These are phyloP conservation scores for Allygus modestus DNA, from an alignment of 2,888 invertebrate species.

Conservation along the genomic window DNA sequence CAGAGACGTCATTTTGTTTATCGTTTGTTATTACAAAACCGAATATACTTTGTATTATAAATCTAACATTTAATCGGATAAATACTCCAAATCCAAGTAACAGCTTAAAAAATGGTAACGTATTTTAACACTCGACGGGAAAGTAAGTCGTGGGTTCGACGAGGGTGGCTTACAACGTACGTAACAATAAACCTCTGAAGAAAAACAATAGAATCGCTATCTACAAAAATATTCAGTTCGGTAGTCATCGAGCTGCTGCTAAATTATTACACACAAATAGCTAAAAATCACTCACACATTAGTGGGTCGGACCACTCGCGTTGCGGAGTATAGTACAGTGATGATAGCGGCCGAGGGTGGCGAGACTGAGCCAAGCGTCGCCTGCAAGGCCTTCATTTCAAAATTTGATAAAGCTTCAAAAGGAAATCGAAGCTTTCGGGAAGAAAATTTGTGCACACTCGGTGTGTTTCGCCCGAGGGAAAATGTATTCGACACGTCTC, in stretches of 20 bases:
- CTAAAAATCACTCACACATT: slow-evolving; percentile 44
- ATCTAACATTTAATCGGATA: slow-evolving; percentile 48
- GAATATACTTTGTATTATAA: slow-evolving; percentile 33
- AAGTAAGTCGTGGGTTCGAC: slow-evolving; percentile 36
- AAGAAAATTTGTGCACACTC: not conserved
- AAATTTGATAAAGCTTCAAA: slow-evolving; percentile 11
- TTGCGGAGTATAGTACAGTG: slow-evolving; percentile 40
- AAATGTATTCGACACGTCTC: too few species aligned
- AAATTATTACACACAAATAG: slow-evolving; percentile 60
- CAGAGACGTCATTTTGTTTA: slow-evolving; percentile 19
- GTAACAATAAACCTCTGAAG: slow-evolving; percentile 61
- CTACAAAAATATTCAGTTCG: slow-evolving; percentile 61
- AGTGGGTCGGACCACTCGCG: not conserved
- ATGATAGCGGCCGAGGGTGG: not conserved
- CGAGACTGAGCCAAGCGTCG: slow-evolving; percentile 51
- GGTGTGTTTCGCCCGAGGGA: too few species aligned
- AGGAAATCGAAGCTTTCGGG: not conserved
- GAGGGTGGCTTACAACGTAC: slow-evolving; percentile 51
- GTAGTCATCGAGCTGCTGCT: slow-evolving; percentile 44
- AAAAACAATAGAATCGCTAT: slow-evolving; percentile 54
- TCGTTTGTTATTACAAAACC: not conserved
- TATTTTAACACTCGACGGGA: slow-evolving; percentile 42
- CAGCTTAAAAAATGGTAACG: slow-evolving; percentile 56
- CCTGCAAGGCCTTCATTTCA: not conserved
- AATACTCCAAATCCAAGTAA: slow-evolving; percentile 52